Evolutionary conservation across 2,888 invertebrate genomes (phyloP).

Genomic region (Hirtodrosophila duncani): DNA sequence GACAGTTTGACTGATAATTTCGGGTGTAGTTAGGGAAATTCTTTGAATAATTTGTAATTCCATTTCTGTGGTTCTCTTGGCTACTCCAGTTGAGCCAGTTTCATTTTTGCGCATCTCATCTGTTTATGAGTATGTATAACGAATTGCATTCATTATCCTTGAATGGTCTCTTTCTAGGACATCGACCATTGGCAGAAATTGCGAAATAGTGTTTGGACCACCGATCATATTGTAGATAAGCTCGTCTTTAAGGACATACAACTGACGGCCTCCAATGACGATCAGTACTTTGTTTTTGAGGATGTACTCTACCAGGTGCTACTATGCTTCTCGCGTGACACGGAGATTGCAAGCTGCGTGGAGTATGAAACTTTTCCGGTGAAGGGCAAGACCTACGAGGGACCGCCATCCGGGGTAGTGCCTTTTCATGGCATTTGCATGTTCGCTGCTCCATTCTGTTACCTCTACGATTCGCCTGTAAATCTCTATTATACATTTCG

Average conservation of each 20-base stretch:
- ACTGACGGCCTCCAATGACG: slow-evolving; percentile 96
- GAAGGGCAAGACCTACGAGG: slow-evolving; percentile 77
- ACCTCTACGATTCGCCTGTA: slow-evolving; percentile 92
- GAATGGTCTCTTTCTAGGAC: slow-evolving; percentile 80
- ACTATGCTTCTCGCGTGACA: slow-evolving; percentile 94
- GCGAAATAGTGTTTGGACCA: slow-evolving; percentile 89
- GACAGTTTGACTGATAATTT: too few relatives aligned
- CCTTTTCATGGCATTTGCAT: slow-evolving; percentile 98
- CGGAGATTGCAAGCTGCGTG: slow-evolving; percentile 86
- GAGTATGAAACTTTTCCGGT: slow-evolving; percentile 79
- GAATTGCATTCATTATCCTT: too few relatives aligned
- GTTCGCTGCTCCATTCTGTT: slow-evolving; percentile 98
- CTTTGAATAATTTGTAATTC: too few relatives aligned
- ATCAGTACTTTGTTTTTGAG: slow-evolving; percentile 98
- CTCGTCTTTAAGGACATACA: slow-evolving; percentile 97
- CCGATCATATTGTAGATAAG: slow-evolving; percentile 95
- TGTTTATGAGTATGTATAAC: too few relatives aligned
- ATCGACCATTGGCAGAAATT: slow-evolving; percentile 87
- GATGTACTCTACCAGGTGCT: slow-evolving; percentile 96
- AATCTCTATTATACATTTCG: slow-evolving; percentile 93
- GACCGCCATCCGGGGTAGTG: slow-evolving; percentile 94
- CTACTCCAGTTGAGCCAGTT: too few relatives aligned
- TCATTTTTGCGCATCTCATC: too few relatives aligned
- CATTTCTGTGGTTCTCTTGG: too few relatives aligned
- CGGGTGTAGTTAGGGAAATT: too few relatives aligned